Evolutionary conservation across 2,888 invertebrate species (phyloP).

Genomic region (Tyria jacobaeae): DNA sequence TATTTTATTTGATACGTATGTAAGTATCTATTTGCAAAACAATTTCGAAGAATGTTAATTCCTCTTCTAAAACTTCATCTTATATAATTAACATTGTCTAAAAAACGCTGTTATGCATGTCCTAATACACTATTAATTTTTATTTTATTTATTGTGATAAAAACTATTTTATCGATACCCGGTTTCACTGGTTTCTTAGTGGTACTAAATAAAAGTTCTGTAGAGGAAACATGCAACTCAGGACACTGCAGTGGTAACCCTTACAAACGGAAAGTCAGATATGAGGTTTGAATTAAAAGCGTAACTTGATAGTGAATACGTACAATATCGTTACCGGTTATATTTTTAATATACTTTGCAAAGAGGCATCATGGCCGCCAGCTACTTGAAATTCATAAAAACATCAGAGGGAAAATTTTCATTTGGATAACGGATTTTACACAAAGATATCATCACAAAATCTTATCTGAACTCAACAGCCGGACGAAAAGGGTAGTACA

Average conservation of each 20-base stretch:
- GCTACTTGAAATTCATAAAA: conserved; percentile 67
- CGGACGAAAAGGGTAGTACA: conserved; percentile 64
- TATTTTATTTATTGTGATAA: too few relatives aligned
- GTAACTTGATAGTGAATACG: not conserved
- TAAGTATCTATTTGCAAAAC: too few relatives aligned
- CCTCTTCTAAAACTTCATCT: too few relatives aligned
- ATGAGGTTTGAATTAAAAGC: not conserved
- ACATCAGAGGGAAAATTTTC: conserved; percentile 59
- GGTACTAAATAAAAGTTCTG: too few relatives aligned
- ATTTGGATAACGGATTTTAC: conserved; percentile 55
- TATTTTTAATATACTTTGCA: conserved; percentile 39
- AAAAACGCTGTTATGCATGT: too few relatives aligned
- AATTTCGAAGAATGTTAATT: too few relatives aligned
- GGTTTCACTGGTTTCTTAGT: too few relatives aligned
- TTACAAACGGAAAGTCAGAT: not conserved
- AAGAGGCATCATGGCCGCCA: conserved; percentile 39
- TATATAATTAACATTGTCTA: too few relatives aligned
- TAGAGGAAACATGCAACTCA: too few relatives aligned
- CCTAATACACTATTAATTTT: too few relatives aligned
- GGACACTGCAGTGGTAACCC: too few relatives aligned
- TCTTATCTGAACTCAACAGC: conserved; percentile 62
- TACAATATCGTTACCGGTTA: not conserved
- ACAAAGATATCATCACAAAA: conserved; percentile 56
- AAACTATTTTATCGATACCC: too few relatives aligned
- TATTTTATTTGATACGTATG: not conserved